Conservation (phyloP, 2,113 vertebrate species). For the Megalops atlanticus region DNA sequence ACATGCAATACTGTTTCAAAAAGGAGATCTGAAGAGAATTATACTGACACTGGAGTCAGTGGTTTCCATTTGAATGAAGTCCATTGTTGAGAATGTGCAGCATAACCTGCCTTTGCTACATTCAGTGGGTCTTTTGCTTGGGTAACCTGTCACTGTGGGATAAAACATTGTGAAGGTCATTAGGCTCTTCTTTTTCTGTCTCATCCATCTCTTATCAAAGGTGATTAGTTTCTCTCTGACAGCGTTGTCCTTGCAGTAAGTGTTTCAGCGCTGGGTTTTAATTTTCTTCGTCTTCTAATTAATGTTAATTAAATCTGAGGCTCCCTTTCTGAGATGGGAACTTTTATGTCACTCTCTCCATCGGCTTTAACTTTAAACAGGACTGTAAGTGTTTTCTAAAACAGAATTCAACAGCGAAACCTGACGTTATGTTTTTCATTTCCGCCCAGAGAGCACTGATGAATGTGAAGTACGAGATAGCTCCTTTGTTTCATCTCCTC, state of each 20-base stretch:
- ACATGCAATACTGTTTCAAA: too few species aligned
- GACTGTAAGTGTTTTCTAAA: neutral
- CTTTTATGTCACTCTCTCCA: too few species aligned
- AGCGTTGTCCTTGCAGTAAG: neutral
- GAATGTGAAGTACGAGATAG: too few species aligned
- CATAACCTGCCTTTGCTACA: neutral
- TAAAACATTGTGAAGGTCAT: neutral
- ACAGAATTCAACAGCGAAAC: too few species aligned
- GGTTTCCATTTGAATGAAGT: neutral
- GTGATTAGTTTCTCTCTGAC: neutral
- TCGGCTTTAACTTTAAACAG: neutral
- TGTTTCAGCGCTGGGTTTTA: neutral
- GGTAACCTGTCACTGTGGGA: neutral
- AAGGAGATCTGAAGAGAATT: too few species aligned
- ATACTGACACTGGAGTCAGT: too few species aligned
- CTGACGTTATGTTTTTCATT: too few species aligned
- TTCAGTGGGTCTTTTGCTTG: neutral
- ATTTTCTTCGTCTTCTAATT: too few species aligned
- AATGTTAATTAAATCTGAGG: slow-evolving; percentile 4
- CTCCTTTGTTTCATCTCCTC: too few species aligned
- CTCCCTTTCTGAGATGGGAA: too few species aligned
- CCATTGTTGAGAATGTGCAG: neutral
- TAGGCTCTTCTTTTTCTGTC: neutral
- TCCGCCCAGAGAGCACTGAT: too few species aligned
- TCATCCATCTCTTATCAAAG: neutral